Evolutionary conservation across 2,113 vertebrate genomes (phyloP), one percentile per base, ranked within the genome.

Genomic region (Nipponia nippon): DNA sequence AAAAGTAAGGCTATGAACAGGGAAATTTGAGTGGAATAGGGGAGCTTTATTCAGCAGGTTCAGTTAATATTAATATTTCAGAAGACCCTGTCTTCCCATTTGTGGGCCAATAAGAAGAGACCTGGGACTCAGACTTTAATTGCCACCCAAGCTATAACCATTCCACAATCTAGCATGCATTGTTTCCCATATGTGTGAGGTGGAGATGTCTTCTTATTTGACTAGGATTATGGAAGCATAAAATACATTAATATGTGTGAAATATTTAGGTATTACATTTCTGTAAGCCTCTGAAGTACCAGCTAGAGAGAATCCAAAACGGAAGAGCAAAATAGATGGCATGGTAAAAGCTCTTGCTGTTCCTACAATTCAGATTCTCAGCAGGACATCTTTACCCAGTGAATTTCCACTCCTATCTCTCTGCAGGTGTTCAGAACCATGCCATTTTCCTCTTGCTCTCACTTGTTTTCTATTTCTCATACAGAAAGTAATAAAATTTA

Each of bases 331-430:
- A 93, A 87, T 67, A 82, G 47, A 92, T 80, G 27, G 13, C 18
- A 84, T 29, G 34, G 63, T 81, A 84, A 95, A 89, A 89, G 36
- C 52, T 92, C 80, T 91, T 62, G 55, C 76, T 81, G 89, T 78
- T 97, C 56, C 72, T 93, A 69, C 63, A 63, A 52, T 92, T 97
- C 89, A 89, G 61, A 87, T 91, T 92, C 80, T 81, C 71, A 69
- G 76, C 86, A 79, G 86, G 76, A 6, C 30, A 55, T 27, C 47
- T 87, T 88, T 93, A 87, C 59, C 63, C 72, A 81, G 63, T 83
- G 70, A 94, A 92, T 95, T 93, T 95, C 59, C 56, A 87, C 59
- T 81, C 44, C 30, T 93, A 49, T 83, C 1, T 56, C 86, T 75
- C 94, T 71, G 73, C 77, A 90, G 86, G 76, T 95, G 56, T 75